Percentiles rank a stretch among this genome's conserved stretches.
Evolutionary conservation across 2,113 vertebrate genomes (phyloP).

Genomic region (Penelope pileata): DNA sequence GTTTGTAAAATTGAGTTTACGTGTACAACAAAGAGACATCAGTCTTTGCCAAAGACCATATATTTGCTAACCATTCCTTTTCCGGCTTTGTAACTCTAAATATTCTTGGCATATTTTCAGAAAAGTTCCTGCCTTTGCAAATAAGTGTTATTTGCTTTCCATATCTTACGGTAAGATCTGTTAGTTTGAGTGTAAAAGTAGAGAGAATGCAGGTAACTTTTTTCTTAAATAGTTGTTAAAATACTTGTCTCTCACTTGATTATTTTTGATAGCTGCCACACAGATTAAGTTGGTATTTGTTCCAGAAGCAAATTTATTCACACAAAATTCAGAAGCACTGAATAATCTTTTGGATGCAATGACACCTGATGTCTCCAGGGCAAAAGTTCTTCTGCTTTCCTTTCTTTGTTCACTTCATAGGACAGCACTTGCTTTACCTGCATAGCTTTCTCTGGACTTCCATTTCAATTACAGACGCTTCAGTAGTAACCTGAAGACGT

Average conservation of each 20-base stretch:
- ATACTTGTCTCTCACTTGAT: neutral
- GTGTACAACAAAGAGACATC: neutral
- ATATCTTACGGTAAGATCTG: neutral
- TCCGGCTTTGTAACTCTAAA: neutral
- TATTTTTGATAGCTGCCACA: neutral
- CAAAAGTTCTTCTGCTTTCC: neutral
- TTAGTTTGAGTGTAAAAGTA: neutral
- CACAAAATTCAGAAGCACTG: neutral
- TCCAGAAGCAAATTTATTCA: neutral
- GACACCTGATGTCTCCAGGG: neutral
- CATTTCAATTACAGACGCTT: neutral
- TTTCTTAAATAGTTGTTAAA: neutral
- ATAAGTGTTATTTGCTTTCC: neutral
- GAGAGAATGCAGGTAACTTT: neutral
- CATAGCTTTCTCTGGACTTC: slow-evolving; percentile 33
- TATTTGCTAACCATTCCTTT: neutral
- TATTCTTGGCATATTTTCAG: neutral
- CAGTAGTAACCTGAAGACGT: slow-evolving; percentile 2
- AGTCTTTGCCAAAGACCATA: neutral
- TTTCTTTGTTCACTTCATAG: neutral
- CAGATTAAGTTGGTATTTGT: neutral
- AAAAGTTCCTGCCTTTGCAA: neutral
- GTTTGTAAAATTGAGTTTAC: neutral
- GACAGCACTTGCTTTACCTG: neutral
- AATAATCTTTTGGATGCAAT: neutral